Conservation (phyloP, 2,888 invertebrate species). For the Cantharis rustica region DNA sequence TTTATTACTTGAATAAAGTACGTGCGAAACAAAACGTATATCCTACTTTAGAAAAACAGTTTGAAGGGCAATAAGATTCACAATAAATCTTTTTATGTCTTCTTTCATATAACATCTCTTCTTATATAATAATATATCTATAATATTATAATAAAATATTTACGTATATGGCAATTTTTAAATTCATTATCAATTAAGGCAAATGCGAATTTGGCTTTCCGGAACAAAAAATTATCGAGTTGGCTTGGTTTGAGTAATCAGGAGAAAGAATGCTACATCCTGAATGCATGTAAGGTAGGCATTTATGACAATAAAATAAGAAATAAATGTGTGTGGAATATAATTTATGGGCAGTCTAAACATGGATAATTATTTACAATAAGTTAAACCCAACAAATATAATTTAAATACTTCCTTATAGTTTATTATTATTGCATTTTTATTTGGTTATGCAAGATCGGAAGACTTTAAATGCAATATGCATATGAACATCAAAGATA, state of each 20-base stretch:
- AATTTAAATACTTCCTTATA: conserved; percentile 44
- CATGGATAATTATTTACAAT: neutral
- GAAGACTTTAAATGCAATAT: conserved; percentile 22
- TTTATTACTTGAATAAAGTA: conserved; percentile 32
- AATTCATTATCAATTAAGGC: neutral
- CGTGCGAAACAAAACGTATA: conserved; percentile 29
- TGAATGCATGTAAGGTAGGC: neutral
- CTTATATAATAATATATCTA: neutral
- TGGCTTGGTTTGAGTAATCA: neutral
- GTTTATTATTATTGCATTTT: conserved; percentile 40
- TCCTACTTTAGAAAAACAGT: conserved; percentile 14
- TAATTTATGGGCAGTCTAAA: neutral
- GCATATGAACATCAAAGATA: conserved; percentile 49
- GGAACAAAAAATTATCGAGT: neutral
- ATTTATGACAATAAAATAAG: neutral
- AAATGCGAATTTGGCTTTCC: neutral
- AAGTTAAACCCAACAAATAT: conserved; percentile 10
- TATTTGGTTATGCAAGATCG: conserved; percentile 40
- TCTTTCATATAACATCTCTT: neutral
- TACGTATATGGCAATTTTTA: neutral
- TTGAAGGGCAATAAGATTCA: conserved; percentile 6
- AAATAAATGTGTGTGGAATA: neutral
- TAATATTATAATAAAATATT: neutral
- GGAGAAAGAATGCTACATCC: neutral
- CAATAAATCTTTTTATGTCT: neutral